Evolutionary conservation across 2,797 vertebrate species (phyloP), one percentile per base, ranked within the genome.

Genomic region (Echeneis naucrates): DNA sequence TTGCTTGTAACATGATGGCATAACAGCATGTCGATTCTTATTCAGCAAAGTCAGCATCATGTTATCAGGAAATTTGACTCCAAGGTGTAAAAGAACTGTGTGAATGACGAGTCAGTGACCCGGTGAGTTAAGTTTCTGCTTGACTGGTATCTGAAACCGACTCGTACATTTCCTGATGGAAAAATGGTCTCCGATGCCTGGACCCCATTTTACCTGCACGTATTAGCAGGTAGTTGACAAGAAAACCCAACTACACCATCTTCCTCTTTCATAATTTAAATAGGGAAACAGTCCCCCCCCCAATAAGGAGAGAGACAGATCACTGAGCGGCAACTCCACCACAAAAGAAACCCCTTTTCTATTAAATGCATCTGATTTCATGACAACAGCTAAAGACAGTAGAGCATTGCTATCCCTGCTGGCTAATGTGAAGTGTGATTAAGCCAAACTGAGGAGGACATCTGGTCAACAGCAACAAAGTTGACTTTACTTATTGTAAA

Each of bases 271-370:
- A 35, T 26, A 30, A 2, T 8, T 30, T 19, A 54, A 11, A 47
- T 8, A 23, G n/a, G 37, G 19, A 55, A 35, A 3, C 10, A 57
- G 30, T 64, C 73, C 71, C 64, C 30, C 76, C 54, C 26, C 58
- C 63, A n/a, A n/a, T n/a, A n/a, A n/a, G n/a, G 55, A 37, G 58
- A 56, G 17, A 5, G n/a, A 40, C 64, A 75, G 26, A 33, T 13
- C 35, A 2, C 1, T 24, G 16, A 40, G n/a, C 19, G 12, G 7
- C 17, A 53, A 13, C 5, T 27, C 19, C 0, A n/a, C 51, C 51
- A 72, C 45, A 37, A 62, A 64, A 66, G 13, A 13, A 53, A 40
- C 82, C 35, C 27, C 35, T 50, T 55, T 57, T 47, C 35, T 21
- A 13, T 30, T 12, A 0, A 23, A 30, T 30, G 6, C 0, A 33